Evolutionary conservation across 2,113 vertebrate genomes (phyloP).

Genomic region (Silurus glanis): DNA sequence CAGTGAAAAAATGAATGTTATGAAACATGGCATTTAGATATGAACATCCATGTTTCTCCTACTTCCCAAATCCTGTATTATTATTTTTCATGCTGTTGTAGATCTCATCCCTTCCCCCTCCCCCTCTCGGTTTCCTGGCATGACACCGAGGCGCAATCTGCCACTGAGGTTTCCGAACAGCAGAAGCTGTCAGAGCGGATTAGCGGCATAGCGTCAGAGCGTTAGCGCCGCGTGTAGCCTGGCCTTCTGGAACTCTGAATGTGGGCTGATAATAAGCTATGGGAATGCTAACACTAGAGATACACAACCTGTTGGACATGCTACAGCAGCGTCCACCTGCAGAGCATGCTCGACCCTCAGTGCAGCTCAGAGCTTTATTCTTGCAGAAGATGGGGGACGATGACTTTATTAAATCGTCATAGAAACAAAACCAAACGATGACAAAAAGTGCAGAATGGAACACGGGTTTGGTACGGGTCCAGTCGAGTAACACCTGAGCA

Average conservation of each 20-base stretch:
- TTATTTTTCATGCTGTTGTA: neutral
- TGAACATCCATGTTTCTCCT: no score
- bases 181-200: slow-evolving; percentile 52
- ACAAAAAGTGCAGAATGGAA: no score
- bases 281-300: slow-evolving; percentile 25
- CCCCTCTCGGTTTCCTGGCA: neutral
- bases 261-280: slow-evolving; percentile 16
- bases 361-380: neutral
- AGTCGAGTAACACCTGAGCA: no score
- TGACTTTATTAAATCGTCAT: no score
- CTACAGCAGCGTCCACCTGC: neutral
- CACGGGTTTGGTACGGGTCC: no score
- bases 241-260: slow-evolving; percentile 42
- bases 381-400: neutral
- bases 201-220: slow-evolving; percentile 39
- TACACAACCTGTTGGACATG: slow-evolving; percentile 38
- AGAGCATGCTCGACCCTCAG: neutral
- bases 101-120: neutral
- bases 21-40: no score
- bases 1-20: no score
- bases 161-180: slow-evolving; percentile 46
- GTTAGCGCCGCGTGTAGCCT: slow-evolving; percentile 1
- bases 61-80: neutral
- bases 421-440: no score
- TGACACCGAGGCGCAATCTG: slow-evolving; percentile 43